Conservation (phyloP, 2,888 invertebrate genomes). For the Nowickia ferox region DNA sequence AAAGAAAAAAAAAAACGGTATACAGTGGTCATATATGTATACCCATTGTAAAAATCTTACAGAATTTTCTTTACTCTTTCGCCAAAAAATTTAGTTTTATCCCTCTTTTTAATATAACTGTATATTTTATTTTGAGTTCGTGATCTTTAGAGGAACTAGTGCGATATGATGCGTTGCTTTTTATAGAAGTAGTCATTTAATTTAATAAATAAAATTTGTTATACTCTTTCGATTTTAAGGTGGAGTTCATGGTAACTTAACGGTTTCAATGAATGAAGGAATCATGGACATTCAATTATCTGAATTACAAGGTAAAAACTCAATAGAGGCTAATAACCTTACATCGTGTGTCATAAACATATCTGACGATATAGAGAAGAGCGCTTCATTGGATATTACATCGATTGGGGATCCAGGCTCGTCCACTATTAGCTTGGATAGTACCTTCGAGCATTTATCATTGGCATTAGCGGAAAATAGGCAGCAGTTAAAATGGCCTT, state of each 20-base stretch:
- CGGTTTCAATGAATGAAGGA: conserved; percentile 79
- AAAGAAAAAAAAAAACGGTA: too few species aligned
- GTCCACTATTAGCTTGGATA: conserved; percentile 76
- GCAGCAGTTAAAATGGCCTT: conserved; percentile 76
- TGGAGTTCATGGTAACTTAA: conserved; percentile 81
- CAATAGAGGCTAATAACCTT: conserved; percentile 77
- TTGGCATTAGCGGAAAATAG: conserved; percentile 76
- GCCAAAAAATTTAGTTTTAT: too few species aligned
- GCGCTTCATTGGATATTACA: conserved; percentile 76
- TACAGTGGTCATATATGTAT: too few species aligned
- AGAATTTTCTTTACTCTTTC: too few species aligned
- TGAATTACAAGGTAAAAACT: conserved; percentile 79
- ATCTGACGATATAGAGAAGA: conserved; percentile 80
- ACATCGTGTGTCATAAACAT: conserved; percentile 79
- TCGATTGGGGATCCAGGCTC: conserved; percentile 65
- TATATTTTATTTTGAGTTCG: too few species aligned
- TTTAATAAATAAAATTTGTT: neutral
- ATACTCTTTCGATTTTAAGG: conserved; percentile 72
- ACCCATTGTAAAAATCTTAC: too few species aligned
- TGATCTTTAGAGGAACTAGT: too few species aligned
- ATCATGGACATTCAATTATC: conserved; percentile 80
- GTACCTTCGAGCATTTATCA: conserved; percentile 77
- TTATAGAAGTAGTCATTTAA: too few species aligned
- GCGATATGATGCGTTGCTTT: too few species aligned
- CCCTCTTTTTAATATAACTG: too few species aligned